Evolutionary conservation across 2,113 vertebrate genomes (phyloP).

Genomic region (Spermophilus dauricus): DNA sequence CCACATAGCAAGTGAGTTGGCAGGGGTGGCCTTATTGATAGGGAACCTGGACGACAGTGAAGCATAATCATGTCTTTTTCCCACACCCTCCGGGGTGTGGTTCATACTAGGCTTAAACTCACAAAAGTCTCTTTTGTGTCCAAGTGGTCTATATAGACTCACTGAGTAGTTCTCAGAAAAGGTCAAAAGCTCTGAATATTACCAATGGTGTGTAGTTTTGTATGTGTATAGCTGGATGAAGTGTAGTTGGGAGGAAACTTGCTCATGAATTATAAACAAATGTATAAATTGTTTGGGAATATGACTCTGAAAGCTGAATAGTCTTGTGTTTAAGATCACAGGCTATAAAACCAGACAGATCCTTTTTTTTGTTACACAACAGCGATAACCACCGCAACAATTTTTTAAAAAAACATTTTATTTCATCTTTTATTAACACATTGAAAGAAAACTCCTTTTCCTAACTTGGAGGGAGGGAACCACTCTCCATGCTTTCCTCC

Average conservation of each 20-base stretch:
- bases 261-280: conserved; percentile 14
- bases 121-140: neutral
- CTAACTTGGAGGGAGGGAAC: neutral
- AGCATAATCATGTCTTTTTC: neutral
- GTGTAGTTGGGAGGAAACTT: neutral
- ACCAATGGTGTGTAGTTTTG: neutral
- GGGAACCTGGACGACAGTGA: neutral
- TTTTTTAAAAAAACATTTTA: neutral
- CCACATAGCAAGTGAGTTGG: neutral
- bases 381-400: no score
- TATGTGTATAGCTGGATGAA: neutral
- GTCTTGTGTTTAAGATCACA: neutral
- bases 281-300: neutral
- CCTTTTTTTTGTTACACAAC: neutral
- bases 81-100: neutral
- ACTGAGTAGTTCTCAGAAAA: neutral
- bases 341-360: neutral
- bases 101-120: neutral
- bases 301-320: neutral
- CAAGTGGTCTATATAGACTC: neutral
- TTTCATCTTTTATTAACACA: conserved; percentile 38
- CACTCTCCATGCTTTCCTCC: no score
- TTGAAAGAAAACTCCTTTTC: conserved; percentile 46
- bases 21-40: neutral
- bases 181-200: neutral